Conservation (phyloP, 2,888 invertebrate genomes). For the Conistra vaccinii region DNA sequence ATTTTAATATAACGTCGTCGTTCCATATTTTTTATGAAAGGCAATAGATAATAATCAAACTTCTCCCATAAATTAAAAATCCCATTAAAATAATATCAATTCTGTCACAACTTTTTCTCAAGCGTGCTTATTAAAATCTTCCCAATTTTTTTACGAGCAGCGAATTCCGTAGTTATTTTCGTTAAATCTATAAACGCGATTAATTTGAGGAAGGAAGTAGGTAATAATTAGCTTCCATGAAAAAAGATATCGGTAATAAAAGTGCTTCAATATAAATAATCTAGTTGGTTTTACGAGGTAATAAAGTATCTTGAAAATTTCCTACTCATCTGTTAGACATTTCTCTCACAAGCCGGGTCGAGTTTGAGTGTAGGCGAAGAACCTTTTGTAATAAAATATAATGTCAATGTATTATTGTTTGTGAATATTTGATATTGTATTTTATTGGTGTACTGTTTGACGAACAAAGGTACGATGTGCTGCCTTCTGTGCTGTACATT, state of each 20-base stretch:
- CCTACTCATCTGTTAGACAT: conserved; percentile 66
- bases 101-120: conserved; percentile 57
- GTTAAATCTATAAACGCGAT: conserved; percentile 66
- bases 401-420: conserved; percentile 61
- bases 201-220: conserved; percentile 71
- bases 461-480: conserved; percentile 28
- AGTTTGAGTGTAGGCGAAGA: conserved; percentile 63
- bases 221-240: conserved; percentile 72
- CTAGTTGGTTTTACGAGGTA: conserved; percentile 73
- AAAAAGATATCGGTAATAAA: conserved; percentile 73
- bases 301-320: conserved; percentile 73
- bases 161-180: conserved; percentile 62
- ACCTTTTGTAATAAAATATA: conserved; percentile 61
- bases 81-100: conserved; percentile 54
- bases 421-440: conserved; percentile 58
- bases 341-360: conserved; percentile 59
- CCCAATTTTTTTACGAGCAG: conserved; percentile 59
- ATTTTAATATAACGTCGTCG: not conserved
- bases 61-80: conserved; percentile 43
- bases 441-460: conserved; percentile 48
- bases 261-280: conserved; percentile 72
- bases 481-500: conserved; percentile 9
- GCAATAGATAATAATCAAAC: conserved; percentile 39
- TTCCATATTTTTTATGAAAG: not conserved
- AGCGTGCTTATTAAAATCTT: conserved; percentile 58